Evolutionary conservation across 1,140 invertebrate genomes (phyloP).

Genomic region (Homalodisca vitripennis): DNA sequence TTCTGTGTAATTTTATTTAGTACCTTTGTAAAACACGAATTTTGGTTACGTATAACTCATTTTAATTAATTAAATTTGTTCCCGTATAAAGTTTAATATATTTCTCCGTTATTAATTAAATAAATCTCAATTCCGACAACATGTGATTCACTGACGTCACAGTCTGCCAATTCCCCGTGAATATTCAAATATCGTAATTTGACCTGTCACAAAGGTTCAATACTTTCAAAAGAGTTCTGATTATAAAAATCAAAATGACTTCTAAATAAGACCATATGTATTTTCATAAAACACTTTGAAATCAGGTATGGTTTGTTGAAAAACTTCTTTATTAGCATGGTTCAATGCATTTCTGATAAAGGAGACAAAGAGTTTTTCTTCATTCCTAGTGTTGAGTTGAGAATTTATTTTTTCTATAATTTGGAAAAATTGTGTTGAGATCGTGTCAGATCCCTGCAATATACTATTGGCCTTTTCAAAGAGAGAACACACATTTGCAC

Average conservation of each 20-base stretch:
- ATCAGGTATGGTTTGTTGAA: constrained; percentile 15
- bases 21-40: no score
- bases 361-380: constrained; percentile 23
- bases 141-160: no score
- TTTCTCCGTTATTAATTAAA: no score
- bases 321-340: constrained; percentile 24
- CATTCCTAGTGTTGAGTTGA: constrained; percentile 19
- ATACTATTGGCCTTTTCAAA: constrained; percentile 12
- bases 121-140: no score
- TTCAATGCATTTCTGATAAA: constrained; percentile 19
- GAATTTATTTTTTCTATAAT: constrained; percentile 4
- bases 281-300: constrained; percentile 27
- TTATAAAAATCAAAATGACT: constrained; percentile 28
- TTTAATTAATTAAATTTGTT: no score
- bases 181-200: no score
- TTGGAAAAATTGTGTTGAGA: constrained; percentile 15
- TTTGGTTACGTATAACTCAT: no score
- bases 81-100: no score
- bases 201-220: constrained; percentile 10
- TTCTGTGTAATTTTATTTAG: no score
- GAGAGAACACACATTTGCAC: constrained; percentile 28
- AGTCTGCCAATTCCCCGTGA: no score
- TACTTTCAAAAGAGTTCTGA: constrained; percentile 21
- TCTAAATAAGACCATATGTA: neutral
- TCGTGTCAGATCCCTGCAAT: constrained; percentile 24